phyloP scores from a whole-genome alignment of 2,888 invertebrate species.

The Anagyrus pseudococci region DNA sequence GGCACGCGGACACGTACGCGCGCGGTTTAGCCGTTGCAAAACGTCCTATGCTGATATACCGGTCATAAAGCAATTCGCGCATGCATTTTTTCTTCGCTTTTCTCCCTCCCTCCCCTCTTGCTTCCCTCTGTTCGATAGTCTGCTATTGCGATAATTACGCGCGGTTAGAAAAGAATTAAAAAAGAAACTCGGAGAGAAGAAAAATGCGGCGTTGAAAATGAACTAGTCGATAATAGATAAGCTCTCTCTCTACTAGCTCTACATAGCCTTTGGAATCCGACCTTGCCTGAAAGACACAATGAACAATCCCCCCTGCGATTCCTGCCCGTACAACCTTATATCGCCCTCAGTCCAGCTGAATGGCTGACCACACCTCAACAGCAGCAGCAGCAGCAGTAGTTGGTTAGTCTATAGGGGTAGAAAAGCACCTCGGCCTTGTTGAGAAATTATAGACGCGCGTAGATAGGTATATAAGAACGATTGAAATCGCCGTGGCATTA shows the following conservation, averaged over 20 bases:
- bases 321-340: not conserved
- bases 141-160: conserved; percentile 26
- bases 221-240: conserved; percentile 25
- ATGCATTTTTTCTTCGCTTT: conserved; percentile 25
- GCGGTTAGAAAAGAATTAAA: not conserved
- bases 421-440: not conserved
- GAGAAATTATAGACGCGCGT: conserved; percentile 32
- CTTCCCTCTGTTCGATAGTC: too few relatives aligned
- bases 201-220: not conserved
- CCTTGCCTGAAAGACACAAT: conserved; percentile 31
- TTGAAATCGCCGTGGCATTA: conserved; percentile 26
- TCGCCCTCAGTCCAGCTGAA: not conserved
- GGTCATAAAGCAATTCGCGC: conserved; percentile 23
- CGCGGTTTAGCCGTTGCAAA: too few relatives aligned
- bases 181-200: not conserved
- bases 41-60: too few relatives aligned
- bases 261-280: too few relatives aligned
- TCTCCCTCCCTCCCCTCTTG: too few relatives aligned
- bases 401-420: not conserved
- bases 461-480: too few relatives aligned
- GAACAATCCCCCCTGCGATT: conserved; percentile 13
- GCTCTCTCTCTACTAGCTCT: too few relatives aligned
- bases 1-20: too few relatives aligned
- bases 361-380: not conserved
- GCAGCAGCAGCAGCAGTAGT: too few relatives aligned